Base-by-base conservation (phyloP, 2,797 vertebrate genomes). In the Kryptolebias ocellatus region DNA sequence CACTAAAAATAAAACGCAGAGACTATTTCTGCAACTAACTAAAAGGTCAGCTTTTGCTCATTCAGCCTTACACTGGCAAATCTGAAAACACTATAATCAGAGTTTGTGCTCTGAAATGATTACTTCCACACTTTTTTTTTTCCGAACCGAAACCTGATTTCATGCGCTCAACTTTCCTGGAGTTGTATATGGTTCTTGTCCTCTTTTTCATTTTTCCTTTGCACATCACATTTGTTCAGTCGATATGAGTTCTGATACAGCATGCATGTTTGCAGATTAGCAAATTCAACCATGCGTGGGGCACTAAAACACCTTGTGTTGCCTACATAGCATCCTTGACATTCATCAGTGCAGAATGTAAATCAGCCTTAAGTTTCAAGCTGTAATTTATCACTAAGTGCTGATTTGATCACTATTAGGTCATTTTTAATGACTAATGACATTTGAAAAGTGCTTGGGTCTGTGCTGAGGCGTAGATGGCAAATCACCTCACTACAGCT, bases 391-490 rank as follows among this genome's bases (percentile, higher is more conserved):
- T 84, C 71, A 53, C 49, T 46, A 39, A 71, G 57, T 62, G 53
- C 70, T 67, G 76, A 84, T 80, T 78, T 77, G 71, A 88, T 80
- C 73, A 61, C 64, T 72, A 53, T 82, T 75, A 67, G 64, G 72
- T 82, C 8, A 17, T 80, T 83, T 88, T 80, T 85, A 83, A 86
- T 88, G 83, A 76, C 70, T 85, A 64, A 73, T 87, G 77, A 74
- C 81, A 83, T 90, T 83, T 87, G 74, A 79, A 81, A 87, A 86
- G 72, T 73, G 74, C 79, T 78, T 24, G 51, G 68, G 68, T 82
- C 67, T 69, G 54, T 61, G 67, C 64, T 37, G 57, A 75, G 67
- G 18, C 81, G 74, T 34, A 66, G 64, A 76, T 76, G 79, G 72
- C 42, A 73, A 84, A 80, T 76, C 59, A 64, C 52, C 50, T 67